Conservation (phyloP, 1,140 invertebrate genomes). For the Pemphigus obesinymphae region DNA sequence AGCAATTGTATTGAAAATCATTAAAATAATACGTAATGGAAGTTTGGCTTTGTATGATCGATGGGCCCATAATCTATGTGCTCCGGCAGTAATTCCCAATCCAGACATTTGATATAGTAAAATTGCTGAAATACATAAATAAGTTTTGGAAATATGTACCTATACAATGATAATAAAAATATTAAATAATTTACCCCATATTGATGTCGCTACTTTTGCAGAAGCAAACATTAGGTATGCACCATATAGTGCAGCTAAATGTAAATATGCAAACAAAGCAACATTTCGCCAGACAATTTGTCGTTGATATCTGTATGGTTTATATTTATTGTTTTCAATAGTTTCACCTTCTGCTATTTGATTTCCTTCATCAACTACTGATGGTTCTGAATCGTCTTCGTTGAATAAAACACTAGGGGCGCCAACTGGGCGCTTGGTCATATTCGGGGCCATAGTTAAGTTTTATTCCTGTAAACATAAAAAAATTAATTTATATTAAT, state of each 20-base stretch:
- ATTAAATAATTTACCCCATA: conserved; percentile 64
- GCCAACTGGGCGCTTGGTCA: conserved; percentile 57
- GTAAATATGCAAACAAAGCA: conserved; percentile 75
- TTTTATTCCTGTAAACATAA: neutral
- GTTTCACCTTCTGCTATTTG: conserved; percentile 52
- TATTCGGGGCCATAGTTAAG: conserved; percentile 59
- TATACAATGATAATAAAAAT: conserved; percentile 31
- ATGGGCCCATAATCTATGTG: conserved; percentile 91
- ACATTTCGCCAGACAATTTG: conserved; percentile 92
- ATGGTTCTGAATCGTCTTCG: conserved; percentile 51
- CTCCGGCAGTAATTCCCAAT: conserved; percentile 86
- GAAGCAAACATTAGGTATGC: conserved; percentile 72
- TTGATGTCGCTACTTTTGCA: conserved; percentile 69
- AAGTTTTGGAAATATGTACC: conserved; percentile 58
- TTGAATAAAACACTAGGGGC: conserved; percentile 57
- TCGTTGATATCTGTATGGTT: conserved; percentile 47
- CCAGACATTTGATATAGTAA: conserved; percentile 66
- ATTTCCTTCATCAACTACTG: conserved; percentile 44
- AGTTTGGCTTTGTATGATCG: conserved; percentile 88
- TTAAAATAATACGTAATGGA: conserved; percentile 73
- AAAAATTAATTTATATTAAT: too few relatives aligned
- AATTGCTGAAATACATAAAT: conserved; percentile 46
- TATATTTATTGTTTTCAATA: conserved; percentile 44
- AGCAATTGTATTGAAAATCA: conserved; percentile 53
- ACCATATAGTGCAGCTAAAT: conserved; percentile 80